Conservation (phyloP, 1,140 invertebrate genomes). For the Neotoxoptera formosana region DNA sequence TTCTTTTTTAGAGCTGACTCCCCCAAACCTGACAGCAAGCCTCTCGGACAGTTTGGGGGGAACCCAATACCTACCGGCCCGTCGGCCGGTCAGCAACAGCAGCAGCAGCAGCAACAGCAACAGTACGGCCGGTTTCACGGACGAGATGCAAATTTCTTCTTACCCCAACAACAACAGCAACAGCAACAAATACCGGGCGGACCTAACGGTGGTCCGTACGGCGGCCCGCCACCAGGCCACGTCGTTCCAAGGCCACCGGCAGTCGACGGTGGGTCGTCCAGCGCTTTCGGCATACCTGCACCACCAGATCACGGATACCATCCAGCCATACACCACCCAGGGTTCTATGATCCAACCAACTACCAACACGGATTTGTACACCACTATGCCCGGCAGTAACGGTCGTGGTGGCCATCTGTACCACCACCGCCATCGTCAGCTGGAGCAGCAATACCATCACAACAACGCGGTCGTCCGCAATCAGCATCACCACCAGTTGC, state of each 20-base stretch:
- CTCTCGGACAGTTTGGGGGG: slow-evolving; percentile 66
- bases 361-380: slow-evolving; percentile 57
- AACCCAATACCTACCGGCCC: slow-evolving; percentile 59
- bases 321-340: slow-evolving; percentile 64
- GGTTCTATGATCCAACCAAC: slow-evolving; percentile 59
- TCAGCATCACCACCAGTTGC: slow-evolving; percentile 21
- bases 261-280: slow-evolving; percentile 30
- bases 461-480: neutral
- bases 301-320: slow-evolving; percentile 55
- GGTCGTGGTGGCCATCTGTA: neutral
- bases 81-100: slow-evolving; percentile 49
- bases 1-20: slow-evolving; percentile 67
- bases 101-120: slow-evolving; percentile 51
- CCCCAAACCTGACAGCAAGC: slow-evolving; percentile 91
- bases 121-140: slow-evolving; percentile 54
- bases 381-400: slow-evolving; percentile 50
- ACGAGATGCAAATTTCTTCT: slow-evolving; percentile 47
- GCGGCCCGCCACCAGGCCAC: slow-evolving; percentile 60
- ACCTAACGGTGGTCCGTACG: slow-evolving; percentile 77
- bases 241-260: slow-evolving; percentile 36
- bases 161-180: slow-evolving; percentile 63
- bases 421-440: slow-evolving; percentile 62
- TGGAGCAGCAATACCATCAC: slow-evolving; percentile 63
- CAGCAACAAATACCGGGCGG: slow-evolving; percentile 61
- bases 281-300: slow-evolving; percentile 54